Percentiles rank a stretch among this genome's conserved stretches.
phyloP scores from a whole-genome alignment of 2,797 vertebrate species.

The Agapornis canus region DNA sequence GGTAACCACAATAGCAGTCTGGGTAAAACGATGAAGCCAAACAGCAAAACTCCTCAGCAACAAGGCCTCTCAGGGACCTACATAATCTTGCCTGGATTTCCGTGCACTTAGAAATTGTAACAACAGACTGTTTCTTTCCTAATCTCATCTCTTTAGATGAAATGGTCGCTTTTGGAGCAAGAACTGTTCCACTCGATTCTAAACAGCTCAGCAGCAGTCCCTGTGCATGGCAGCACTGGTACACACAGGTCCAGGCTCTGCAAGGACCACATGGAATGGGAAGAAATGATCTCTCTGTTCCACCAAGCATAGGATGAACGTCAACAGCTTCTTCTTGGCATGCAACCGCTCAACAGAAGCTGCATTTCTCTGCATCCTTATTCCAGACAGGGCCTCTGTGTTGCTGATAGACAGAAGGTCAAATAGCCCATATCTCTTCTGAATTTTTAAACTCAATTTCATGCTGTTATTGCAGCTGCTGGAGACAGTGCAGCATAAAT shows the following conservation, averaged over 20 bases:
- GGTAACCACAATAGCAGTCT: neutral
- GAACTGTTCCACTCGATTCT: neutral
- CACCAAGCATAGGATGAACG: neutral
- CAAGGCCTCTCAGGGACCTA: neutral
- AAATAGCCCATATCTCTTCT: constrained; percentile 48
- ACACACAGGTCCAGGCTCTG: neutral
- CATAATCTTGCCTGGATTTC: neutral
- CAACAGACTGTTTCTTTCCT: neutral
- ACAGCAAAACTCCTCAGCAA: neutral
- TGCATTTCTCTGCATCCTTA: neutral
- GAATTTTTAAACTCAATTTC: constrained; percentile 66
- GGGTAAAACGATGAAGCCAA: neutral
- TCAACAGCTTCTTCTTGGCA: neutral
- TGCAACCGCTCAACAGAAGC: neutral
- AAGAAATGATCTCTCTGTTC: neutral
- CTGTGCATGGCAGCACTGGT: neutral
- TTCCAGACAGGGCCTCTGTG: neutral
- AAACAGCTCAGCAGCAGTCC: neutral
- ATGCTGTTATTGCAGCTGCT: constrained; percentile 66
- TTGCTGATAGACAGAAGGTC: constrained; percentile 50
- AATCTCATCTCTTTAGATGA: neutral
- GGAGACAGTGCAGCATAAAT: constrained; percentile 2
- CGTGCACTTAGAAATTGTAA: neutral
- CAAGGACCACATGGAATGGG: fast-evolving
- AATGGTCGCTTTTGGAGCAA: neutral